These are phyloP conservation scores for Bufotes viridis DNA, from an alignment of 2,797 vertebrate genomes.

Conservation along the genomic window DNA sequence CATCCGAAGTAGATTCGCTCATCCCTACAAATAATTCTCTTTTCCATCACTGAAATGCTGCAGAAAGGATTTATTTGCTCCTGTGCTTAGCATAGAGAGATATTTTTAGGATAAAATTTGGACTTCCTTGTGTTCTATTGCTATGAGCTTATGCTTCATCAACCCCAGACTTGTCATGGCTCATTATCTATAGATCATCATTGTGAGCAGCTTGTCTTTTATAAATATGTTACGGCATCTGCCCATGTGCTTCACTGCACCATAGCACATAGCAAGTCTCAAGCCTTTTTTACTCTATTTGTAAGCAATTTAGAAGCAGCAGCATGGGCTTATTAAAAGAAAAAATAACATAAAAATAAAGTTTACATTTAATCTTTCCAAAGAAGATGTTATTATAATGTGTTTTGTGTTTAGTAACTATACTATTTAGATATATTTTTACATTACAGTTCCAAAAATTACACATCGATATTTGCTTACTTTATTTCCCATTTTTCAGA, in stretches of 20 bases:
- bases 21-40: too few relatives aligned
- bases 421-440: not conserved
- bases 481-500: too few relatives aligned
- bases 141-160: constrained; percentile 65
- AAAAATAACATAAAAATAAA: not conserved
- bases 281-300: constrained; percentile 37
- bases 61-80: not conserved
- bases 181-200: constrained; percentile 76
- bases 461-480: too few relatives aligned
- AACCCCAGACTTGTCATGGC: constrained; percentile 71
- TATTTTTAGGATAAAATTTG: constrained; percentile 51
- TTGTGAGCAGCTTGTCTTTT: constrained; percentile 73
- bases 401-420: not conserved
- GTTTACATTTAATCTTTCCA: not conserved
- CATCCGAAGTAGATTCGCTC: too few relatives aligned
- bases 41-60: not conserved
- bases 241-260: constrained; percentile 69
- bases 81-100: constrained; percentile 34
- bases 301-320: constrained; percentile 16
- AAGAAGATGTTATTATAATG: not conserved
- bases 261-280: constrained; percentile 58
- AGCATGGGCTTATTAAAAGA: not conserved
- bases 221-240: constrained; percentile 76
- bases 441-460: too few relatives aligned
- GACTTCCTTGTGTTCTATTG: constrained; percentile 62